Conservation (phyloP, 2,888 invertebrate genomes). For the Gasteruption jaculator region DNA sequence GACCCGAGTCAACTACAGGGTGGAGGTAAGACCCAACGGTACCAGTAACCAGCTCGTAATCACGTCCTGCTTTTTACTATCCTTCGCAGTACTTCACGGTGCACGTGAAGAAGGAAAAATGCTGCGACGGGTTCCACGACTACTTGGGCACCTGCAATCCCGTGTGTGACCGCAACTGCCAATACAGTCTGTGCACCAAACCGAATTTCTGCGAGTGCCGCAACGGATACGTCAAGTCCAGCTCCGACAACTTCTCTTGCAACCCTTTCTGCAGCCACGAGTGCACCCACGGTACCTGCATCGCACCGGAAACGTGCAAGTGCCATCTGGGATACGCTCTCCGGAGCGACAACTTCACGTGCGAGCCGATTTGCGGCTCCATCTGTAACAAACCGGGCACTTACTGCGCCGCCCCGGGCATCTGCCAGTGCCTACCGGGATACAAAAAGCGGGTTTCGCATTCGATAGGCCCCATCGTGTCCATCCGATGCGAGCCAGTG, state of each 20-base stretch:
- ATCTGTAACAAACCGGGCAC: constrained; percentile 30
- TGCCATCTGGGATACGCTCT: constrained; percentile 39
- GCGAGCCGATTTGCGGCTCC: constrained; percentile 33
- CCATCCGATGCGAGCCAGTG: constrained; percentile 62
- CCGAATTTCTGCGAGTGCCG: background rate
- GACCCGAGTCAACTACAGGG: constrained; percentile 24
- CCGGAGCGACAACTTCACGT: constrained; percentile 33
- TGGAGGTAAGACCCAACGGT: constrained; percentile 20
- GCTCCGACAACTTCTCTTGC: no score
- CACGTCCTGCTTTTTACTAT: background rate
- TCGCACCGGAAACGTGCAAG: constrained; percentile 34
- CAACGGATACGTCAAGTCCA: no score
- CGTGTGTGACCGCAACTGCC: background rate
- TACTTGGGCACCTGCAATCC: background rate
- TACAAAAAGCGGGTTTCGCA: constrained; percentile 15
- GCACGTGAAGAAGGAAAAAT: constrained; percentile 12
- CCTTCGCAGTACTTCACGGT: constrained; percentile 20
- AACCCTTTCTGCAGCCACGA: constrained; percentile 33
- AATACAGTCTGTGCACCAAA: background rate
- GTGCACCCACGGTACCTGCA: constrained; percentile 34
- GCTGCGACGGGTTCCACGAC: constrained; percentile 27
- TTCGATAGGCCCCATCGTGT: no score
- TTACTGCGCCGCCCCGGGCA: constrained; percentile 35
- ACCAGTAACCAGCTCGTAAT: background rate
- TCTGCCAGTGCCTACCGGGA: constrained; percentile 37